phyloP scores from a whole-genome alignment of 2,888 invertebrate species.

The Ceriagrion tenellum region DNA sequence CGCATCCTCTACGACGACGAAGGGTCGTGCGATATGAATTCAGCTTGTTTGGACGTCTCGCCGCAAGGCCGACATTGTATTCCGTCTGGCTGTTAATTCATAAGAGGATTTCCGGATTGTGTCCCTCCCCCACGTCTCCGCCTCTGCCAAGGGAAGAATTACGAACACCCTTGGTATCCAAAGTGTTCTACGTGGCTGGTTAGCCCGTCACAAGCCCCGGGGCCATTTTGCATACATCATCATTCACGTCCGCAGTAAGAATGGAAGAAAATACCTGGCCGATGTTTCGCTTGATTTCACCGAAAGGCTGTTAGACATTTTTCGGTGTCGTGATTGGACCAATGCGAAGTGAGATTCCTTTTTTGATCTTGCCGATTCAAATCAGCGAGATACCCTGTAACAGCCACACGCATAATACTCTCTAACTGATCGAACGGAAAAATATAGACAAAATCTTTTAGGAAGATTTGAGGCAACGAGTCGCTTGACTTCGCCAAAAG shows the following conservation, averaged over 20 bases:
- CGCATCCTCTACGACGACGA: not conserved
- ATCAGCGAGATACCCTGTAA: not conserved
- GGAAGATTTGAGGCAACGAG: too few species aligned
- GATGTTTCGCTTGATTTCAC: not conserved
- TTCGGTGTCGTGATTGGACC: not conserved
- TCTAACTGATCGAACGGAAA: too few species aligned
- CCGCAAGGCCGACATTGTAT: not conserved
- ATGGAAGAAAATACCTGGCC: not conserved
- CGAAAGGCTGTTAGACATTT: not conserved
- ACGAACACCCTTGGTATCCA: conserved; percentile 6
- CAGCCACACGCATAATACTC: not conserved
- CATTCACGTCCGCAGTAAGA: not conserved
- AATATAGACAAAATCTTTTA: too few species aligned
- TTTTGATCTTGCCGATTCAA: not conserved
- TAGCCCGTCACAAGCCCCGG: not conserved
- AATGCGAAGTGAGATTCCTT: not conserved
- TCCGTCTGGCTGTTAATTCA: not conserved
- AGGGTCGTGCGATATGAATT: not conserved
- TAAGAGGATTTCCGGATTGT: conserved; percentile 25
- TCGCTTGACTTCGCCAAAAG: conserved; percentile 4
- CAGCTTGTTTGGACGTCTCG: not conserved
- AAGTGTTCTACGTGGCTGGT: conserved; percentile 8
- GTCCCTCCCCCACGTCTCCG: not conserved
- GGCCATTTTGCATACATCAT: not conserved
- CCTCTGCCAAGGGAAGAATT: conserved; percentile 9